A percentile compares a stretch with the other conserved stretches of the same genome.
Evolutionary conservation across 2,797 vertebrate species (phyloP).

Genomic region (Parauchenoglanis punctatus): DNA sequence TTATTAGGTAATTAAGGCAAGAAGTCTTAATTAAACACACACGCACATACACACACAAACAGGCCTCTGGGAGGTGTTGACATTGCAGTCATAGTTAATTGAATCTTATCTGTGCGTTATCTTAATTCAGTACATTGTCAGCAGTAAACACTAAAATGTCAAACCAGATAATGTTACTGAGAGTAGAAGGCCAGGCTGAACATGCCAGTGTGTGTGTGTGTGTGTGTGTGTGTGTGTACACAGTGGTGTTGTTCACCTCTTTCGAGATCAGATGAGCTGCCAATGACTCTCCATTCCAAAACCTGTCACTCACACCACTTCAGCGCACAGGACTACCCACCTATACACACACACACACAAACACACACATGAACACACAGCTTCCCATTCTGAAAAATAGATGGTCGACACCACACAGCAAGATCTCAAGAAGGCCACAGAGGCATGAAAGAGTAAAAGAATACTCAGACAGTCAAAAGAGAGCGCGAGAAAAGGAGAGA

Average conservation of each 20-base stretch:
- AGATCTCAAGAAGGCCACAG: slow-evolving; percentile 16
- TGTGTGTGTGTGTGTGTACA: not conserved
- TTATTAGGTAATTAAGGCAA: slow-evolving; percentile 5
- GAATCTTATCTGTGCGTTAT: not conserved
- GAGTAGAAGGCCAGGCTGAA: not conserved
- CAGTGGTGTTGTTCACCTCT: not conserved
- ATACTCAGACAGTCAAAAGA: slow-evolving; percentile 7
- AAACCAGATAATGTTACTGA: not conserved
- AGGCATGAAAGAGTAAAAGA: slow-evolving; percentile 25
- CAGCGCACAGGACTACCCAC: not conserved
- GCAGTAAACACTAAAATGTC: not conserved
- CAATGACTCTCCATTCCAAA: slow-evolving; percentile 20
- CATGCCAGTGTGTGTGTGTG: not conserved
- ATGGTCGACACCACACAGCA: slow-evolving; percentile 21
- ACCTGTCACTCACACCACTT: slow-evolving; percentile 8
- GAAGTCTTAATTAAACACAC: slow-evolving; percentile 10
- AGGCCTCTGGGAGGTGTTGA: not conserved
- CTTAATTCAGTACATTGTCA: slow-evolving; percentile 2
- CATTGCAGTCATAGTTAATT: slow-evolving; percentile 62
- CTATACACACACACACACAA: not conserved
- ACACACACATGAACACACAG: slow-evolving; percentile 10
- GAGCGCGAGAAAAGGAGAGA: not conserved
- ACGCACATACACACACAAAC: slow-evolving; percentile 6
- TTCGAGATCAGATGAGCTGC: slow-evolving; percentile 3
- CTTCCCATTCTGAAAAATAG: slow-evolving; percentile 2